Base-by-base conservation (phyloP, 2,797 vertebrate genomes). In the Parauchenoglanis ngamensis region DNA sequence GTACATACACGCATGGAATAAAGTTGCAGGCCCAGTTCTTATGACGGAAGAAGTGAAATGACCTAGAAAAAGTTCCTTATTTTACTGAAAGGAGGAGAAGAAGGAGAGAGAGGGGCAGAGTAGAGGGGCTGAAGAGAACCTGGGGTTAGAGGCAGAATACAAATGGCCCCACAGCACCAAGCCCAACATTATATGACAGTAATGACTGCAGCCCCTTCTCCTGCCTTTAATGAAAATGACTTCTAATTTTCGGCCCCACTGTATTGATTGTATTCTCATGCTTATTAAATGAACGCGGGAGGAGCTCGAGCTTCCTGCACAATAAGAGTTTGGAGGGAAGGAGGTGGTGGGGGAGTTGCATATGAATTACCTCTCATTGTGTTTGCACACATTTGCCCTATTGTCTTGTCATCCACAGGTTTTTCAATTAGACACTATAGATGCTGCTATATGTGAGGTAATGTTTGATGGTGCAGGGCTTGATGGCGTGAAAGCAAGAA, bases 181-280 rank as follows among this genome's bases (percentile, higher is more conserved):
- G 90, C 91, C 90, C 87, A 83, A 88, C 90, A 91, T 92, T 92
- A 91, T 93, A 93, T 92, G 92, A 93, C 93, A 93, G 94, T 95
- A 95, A 94, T 94, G 95, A 95, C 94, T 95, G 92, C 93, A 93
- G 92, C 93, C 92, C 65, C 93, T 23, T 93, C 94, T 93, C 92
- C 90, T 91, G 90, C 92, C 93, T 93, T 93, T 94, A 95, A 96
- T 95, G 94, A 95, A 95, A 96, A 95, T 94, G 93, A 95, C 95
- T 95, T 95, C 94, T 95, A 95, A 95, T 95, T 95, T 94, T 94
- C 92, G 68, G 89, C 93, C 92, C 28, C 94, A 91, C 93, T 93
- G 92, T 95, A 95, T 95, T 95, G 95, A 96, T 95, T 95, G 95
- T 94, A 93, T 94, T 96, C 94, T 95, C 94, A 93, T 95, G 94